A percentile compares a stretch with the other conserved stretches of the same genome.
phyloP scores from a whole-genome alignment of 2,113 vertebrate genomes.

The Scatophagus argus region DNA sequence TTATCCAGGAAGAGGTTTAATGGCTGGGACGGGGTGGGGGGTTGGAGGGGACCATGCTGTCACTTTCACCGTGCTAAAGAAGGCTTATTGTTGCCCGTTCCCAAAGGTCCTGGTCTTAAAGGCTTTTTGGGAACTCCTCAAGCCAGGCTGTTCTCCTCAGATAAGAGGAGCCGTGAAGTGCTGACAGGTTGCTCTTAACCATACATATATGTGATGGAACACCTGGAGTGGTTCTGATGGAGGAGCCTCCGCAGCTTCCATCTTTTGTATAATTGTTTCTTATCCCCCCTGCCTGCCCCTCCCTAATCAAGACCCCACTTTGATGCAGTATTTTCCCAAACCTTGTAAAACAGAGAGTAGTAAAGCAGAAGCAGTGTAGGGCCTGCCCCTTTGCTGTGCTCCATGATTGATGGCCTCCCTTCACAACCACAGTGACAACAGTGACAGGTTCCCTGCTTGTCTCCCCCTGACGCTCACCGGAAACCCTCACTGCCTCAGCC shows the following conservation, averaged over 20 bases:
- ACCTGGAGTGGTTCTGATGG: slow-evolving; percentile 26
- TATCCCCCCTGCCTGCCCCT: slow-evolving; percentile 6
- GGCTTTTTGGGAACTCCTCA: slow-evolving; percentile 58
- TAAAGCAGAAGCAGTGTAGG: slow-evolving; percentile 42
- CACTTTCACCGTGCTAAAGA: slow-evolving; percentile 74
- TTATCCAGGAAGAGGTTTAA: slow-evolving; percentile 82
- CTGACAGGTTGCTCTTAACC: slow-evolving; percentile 41
- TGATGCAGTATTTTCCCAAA: slow-evolving; percentile 49
- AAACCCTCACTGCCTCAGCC: slow-evolving; percentile 62
- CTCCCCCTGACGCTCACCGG: slow-evolving; percentile 63
- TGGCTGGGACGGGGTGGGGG: slow-evolving; percentile 50
- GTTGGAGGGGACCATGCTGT: slow-evolving; percentile 74
- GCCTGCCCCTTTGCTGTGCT: slow-evolving; percentile 28
- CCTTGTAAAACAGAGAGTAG: slow-evolving; percentile 15
- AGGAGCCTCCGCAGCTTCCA: slow-evolving; percentile 7
- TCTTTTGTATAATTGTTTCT: slow-evolving; percentile 25
- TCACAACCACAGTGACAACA: slow-evolving; percentile 58
- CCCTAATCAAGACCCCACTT: slow-evolving; percentile 16
- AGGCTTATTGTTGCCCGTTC: slow-evolving; percentile 73
- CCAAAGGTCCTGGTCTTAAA: slow-evolving; percentile 67
- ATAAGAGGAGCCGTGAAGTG: slow-evolving; percentile 58
- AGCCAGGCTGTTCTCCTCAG: slow-evolving; percentile 51
- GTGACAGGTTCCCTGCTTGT: slow-evolving; percentile 60
- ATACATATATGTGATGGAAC: slow-evolving; percentile 21
- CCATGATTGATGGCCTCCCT: slow-evolving; percentile 71